Evolutionary conservation across 1,140 invertebrate genomes (phyloP).

Genomic region (Dryas iulia): DNA sequence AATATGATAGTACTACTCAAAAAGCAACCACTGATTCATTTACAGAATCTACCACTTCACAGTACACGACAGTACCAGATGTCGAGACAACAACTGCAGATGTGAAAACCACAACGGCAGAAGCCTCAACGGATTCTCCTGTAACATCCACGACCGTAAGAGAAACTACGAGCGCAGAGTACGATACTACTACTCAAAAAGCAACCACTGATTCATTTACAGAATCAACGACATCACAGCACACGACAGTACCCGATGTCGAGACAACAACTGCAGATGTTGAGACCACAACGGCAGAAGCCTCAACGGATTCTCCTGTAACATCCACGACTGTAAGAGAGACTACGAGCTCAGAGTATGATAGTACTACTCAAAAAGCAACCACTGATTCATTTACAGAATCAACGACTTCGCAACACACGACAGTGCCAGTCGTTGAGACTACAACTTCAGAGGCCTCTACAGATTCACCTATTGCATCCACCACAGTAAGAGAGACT

Average conservation of each 20-base stretch:
- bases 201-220: not conserved
- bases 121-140: not conserved
- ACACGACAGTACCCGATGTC: not conserved
- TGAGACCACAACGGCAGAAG: constrained; percentile 18
- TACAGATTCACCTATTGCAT: not conserved
- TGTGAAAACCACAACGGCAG: constrained; percentile 10
- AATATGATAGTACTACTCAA: too few species aligned
- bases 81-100: too few species aligned
- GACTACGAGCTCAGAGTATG: not conserved
- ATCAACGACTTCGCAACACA: not conserved
- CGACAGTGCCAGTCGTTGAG: not conserved
- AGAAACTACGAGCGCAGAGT: not conserved
- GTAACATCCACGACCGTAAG: not conserved
- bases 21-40: too few species aligned
- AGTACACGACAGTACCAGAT: too few species aligned
- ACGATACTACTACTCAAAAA: not conserved
- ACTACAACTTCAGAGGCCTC: not conserved
- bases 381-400: not conserved
- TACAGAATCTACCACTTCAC: too few species aligned
- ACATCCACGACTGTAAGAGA: not conserved
- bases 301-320: not conserved
- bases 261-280: not conserved
- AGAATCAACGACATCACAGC: not conserved
- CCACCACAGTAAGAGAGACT: not conserved
- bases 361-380: not conserved